These are phyloP conservation scores for Syngnathus typhle DNA, from an alignment of 2,113 vertebrate species.

Conservation along the genomic window DNA sequence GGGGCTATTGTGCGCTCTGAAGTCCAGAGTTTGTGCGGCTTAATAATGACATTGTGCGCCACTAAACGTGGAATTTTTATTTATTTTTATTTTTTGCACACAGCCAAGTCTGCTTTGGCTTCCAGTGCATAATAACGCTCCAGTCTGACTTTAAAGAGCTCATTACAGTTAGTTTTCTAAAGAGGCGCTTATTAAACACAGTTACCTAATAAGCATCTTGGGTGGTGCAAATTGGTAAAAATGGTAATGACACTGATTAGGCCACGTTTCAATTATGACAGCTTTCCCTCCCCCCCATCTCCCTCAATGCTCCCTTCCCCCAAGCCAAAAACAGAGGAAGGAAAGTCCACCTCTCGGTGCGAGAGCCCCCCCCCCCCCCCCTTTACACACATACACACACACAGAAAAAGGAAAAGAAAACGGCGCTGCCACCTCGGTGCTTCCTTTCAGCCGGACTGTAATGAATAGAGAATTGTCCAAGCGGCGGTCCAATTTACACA, in stretches of 20 bases:
- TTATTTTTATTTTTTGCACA: slow-evolving; percentile 74
- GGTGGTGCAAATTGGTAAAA: slow-evolving; percentile 98
- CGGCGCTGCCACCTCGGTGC: slow-evolving; percentile 80
- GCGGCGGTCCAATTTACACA: slow-evolving; percentile 85
- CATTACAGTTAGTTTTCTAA: slow-evolving; percentile 99
- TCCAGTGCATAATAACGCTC: slow-evolving; percentile 89
- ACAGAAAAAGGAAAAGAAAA: slow-evolving; percentile 65
- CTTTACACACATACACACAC: slow-evolving; percentile 22
- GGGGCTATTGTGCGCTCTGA: slow-evolving; percentile 63
- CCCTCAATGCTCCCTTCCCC: slow-evolving; percentile 33
- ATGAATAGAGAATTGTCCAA: slow-evolving; percentile 94
- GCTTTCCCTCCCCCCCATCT: slow-evolving; percentile 63
- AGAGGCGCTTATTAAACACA: slow-evolving; percentile 99
- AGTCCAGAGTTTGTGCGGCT: slow-evolving; percentile 79
- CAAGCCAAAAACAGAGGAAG: slow-evolving; percentile 43
- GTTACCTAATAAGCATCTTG: slow-evolving; percentile 99
- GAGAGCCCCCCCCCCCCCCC: slow-evolving; percentile 30
- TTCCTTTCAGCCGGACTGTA: slow-evolving; percentile 87
- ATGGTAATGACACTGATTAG: slow-evolving; percentile 99
- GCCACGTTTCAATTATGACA: slow-evolving; percentile 97
- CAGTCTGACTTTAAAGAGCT: slow-evolving; percentile 98
- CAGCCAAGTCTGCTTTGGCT: slow-evolving; percentile 80
- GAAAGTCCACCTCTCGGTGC: slow-evolving; percentile 69
- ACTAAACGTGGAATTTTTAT: slow-evolving; percentile 76
- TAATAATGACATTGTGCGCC: slow-evolving; percentile 91